Conservation (phyloP, 1,140 invertebrate genomes). For the Mylabris phalerata region DNA sequence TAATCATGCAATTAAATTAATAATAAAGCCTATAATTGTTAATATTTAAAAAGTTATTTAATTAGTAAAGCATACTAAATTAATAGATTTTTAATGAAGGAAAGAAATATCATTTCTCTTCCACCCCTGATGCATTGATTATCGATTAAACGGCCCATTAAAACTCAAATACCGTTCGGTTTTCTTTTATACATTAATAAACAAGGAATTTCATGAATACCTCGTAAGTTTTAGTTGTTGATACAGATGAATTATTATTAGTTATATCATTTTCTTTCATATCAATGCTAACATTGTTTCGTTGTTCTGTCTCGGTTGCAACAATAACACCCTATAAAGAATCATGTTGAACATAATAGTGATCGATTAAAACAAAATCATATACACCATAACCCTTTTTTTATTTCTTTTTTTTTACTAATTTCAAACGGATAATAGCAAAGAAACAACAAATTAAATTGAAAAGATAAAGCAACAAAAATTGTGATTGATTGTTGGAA, state of each 20-base stretch:
- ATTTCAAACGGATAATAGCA: background rate
- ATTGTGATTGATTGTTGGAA: background rate
- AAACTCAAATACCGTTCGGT: background rate
- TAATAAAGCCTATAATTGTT: background rate
- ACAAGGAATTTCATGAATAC: conserved; percentile 8
- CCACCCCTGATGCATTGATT: no score
- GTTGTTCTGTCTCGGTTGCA: conserved; percentile 29
- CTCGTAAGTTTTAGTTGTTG: conserved; percentile 19
- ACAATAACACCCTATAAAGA: conserved; percentile 38
- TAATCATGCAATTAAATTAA: background rate
- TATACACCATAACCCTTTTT: background rate
- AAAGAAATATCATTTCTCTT: no score
- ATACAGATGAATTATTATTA: conserved; percentile 23
- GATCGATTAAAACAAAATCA: background rate
- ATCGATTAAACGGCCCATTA: no score
- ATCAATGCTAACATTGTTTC: conserved; percentile 35
- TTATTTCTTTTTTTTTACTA: background rate
- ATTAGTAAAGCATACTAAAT: no score
- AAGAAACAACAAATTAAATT: background rate
- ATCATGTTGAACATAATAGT: conserved; percentile 12
- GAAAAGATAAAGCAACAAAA: background rate
- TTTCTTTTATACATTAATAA: background rate
- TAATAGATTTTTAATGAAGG: no score
- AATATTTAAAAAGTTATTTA: no score
- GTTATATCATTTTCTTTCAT: conserved; percentile 30